phyloP scores from a whole-genome alignment of 2,797 vertebrate species.

The Pseudocheirus occidentalis region DNA sequence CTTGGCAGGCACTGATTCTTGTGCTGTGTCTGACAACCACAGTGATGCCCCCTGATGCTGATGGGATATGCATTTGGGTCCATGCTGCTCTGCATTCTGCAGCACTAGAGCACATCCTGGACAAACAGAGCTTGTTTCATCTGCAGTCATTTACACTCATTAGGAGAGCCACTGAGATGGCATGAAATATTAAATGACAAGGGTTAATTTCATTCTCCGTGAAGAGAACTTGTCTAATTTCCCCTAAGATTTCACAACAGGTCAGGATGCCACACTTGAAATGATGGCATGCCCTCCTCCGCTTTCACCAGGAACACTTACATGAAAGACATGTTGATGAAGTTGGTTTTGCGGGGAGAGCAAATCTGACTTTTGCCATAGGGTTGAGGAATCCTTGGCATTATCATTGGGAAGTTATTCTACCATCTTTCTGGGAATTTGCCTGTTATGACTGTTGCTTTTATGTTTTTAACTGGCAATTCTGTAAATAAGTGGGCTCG shows the following conservation, averaged over 20 bases:
- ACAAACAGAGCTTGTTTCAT: conserved; percentile 53
- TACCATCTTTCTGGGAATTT: not conserved
- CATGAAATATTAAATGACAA: conserved; percentile 73
- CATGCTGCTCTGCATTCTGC: not conserved
- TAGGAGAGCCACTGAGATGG: conserved; percentile 48
- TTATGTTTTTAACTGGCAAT: not conserved
- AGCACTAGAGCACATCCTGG: conserved; percentile 40
- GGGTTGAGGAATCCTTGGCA: not conserved
- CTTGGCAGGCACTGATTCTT: conserved; percentile 6
- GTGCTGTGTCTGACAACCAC: not conserved
- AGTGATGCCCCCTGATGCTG: not conserved
- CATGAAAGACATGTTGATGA: not conserved
- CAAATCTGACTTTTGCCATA: conserved; percentile 14
- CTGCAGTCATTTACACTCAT: conserved; percentile 55
- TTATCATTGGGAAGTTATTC: not conserved
- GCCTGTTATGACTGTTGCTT: not conserved
- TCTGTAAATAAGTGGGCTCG: not conserved
- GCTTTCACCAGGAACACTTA: conserved; percentile 20
- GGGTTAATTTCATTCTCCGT: conserved; percentile 65
- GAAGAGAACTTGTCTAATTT: conserved; percentile 60
- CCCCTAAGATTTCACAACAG: conserved; percentile 51
- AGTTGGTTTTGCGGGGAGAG: conserved; percentile 22
- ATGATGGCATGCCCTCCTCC: not conserved
- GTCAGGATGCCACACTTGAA: conserved; percentile 33
- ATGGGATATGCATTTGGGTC: not conserved